These are phyloP conservation scores for Eudemis profundana DNA, from an alignment of 2,888 invertebrate genomes.

Conservation along the genomic window DNA sequence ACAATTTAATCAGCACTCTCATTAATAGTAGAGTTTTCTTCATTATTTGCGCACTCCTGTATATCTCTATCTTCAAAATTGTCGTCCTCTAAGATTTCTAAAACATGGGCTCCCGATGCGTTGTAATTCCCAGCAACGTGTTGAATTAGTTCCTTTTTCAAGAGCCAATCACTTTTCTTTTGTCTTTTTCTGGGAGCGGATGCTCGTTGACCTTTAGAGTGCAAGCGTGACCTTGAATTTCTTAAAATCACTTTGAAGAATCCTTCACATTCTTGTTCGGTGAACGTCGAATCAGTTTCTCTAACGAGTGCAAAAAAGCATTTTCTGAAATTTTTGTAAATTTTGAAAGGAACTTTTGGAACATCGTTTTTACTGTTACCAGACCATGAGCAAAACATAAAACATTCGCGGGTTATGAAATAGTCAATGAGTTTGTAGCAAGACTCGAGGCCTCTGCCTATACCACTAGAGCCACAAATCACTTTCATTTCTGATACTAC, in stretches of 20 bases:
- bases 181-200: constrained; percentile 21
- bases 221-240: constrained; percentile 25
- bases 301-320: constrained; percentile 31
- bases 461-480: constrained; percentile 30
- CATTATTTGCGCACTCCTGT: constrained; percentile 7
- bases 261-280: constrained; percentile 27
- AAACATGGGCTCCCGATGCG: neutral
- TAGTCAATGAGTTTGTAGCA: constrained; percentile 39
- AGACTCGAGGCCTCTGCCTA: constrained; percentile 21
- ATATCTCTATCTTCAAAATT: neutral
- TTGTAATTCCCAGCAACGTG: constrained; percentile 3
- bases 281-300: constrained; percentile 31
- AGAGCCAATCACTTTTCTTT: constrained; percentile 28
- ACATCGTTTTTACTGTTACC: constrained; percentile 32
- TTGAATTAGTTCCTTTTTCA: constrained; percentile 33
- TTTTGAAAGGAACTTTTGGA: constrained; percentile 35
- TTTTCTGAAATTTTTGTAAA: constrained; percentile 31
- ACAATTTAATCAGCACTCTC: neutral
- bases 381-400: constrained; percentile 35
- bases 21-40: neutral
- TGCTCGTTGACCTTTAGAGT: constrained; percentile 15
- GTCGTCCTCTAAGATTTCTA: constrained; percentile 10
- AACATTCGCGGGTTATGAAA: constrained; percentile 28
- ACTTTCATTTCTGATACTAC: constrained; percentile 29
- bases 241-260: constrained; percentile 37